phyloP scores from a whole-genome alignment of 2,113 vertebrate species.

The Misgurnus mizolepis region DNA sequence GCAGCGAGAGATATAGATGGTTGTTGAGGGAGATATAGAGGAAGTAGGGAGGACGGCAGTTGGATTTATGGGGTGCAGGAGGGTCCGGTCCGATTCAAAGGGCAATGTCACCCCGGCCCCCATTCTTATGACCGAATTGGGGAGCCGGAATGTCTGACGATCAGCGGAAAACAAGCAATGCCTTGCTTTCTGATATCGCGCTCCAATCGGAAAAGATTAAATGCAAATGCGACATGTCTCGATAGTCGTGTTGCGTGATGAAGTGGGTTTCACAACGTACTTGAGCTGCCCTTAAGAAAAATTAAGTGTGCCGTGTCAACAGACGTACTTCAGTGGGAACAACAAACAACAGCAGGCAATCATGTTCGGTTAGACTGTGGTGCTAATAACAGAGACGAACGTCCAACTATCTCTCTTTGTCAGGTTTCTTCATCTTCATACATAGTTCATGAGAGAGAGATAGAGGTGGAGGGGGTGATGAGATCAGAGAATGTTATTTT shows the following conservation, averaged over 20 bases:
- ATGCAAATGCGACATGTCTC: background rate
- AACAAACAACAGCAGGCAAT: background rate
- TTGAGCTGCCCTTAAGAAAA: background rate
- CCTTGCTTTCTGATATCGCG: no score
- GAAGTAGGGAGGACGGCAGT: slow-evolving; percentile 7
- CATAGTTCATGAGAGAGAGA: slow-evolving; percentile 41
- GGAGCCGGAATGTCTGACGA: slow-evolving; percentile 35
- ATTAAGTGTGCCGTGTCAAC: background rate
- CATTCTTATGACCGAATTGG: background rate
- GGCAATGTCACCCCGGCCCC: slow-evolving; percentile 18
- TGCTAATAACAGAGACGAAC: slow-evolving; percentile 19
- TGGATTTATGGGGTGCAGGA: slow-evolving; percentile 45
- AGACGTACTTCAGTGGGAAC: slow-evolving; percentile 4
- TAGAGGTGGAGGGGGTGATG: slow-evolving; percentile 26
- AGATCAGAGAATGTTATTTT: slow-evolving; percentile 40
- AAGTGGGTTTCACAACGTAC: slow-evolving; percentile 3
- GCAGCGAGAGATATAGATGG: slow-evolving; percentile 42
- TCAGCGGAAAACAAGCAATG: slow-evolving; percentile 24
- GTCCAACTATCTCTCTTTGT: background rate
- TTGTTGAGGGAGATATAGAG: slow-evolving; percentile 13
- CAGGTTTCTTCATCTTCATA: slow-evolving; percentile 2
- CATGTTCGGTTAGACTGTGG: slow-evolving; percentile 12
- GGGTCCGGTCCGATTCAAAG: slow-evolving; percentile 18
- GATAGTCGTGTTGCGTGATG: background rate
- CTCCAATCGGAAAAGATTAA: background rate